Percentiles rank a stretch among this genome's conserved stretches.
phyloP scores from a whole-genome alignment of 2,113 vertebrate species.

The Pelobates fuscus region DNA sequence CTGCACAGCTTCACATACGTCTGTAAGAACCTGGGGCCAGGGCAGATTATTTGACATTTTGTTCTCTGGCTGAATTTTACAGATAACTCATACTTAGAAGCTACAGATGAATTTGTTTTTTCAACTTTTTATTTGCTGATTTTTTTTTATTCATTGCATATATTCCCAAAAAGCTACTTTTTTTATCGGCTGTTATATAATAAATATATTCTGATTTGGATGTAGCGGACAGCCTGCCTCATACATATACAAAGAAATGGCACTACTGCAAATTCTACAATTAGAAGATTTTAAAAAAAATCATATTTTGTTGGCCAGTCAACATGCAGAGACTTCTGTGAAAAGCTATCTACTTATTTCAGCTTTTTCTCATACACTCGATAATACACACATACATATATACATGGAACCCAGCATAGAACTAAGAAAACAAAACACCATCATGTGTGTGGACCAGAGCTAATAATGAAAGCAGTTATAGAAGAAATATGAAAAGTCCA shows the following conservation, averaged over 20 bases:
- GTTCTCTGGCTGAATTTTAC: background rate
- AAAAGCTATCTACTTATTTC: too few species aligned
- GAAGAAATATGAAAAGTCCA: too few species aligned
- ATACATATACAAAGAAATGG: background rate
- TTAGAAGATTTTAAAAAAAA: background rate
- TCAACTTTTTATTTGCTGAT: background rate
- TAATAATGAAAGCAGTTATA: too few species aligned
- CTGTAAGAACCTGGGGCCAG: background rate
- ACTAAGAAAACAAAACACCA: too few species aligned
- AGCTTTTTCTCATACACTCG: too few species aligned
- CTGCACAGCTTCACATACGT: background rate
- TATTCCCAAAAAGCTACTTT: background rate
- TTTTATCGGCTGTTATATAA: background rate
- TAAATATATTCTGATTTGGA: background rate
- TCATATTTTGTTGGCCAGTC: too few species aligned
- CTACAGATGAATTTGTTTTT: background rate
- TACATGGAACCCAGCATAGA: too few species aligned
- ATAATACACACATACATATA: too few species aligned
- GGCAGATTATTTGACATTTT: constrained; percentile 11
- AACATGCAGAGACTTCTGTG: too few species aligned
- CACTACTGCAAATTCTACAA: background rate
- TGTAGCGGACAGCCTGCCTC: too few species aligned
- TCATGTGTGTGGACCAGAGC: too few species aligned
- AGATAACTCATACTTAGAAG: constrained; percentile 3
- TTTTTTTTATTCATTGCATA: constrained; percentile 11